Base-by-base conservation (phyloP, 2,888 invertebrate genomes). In the Coenonympha arcania region DNA sequence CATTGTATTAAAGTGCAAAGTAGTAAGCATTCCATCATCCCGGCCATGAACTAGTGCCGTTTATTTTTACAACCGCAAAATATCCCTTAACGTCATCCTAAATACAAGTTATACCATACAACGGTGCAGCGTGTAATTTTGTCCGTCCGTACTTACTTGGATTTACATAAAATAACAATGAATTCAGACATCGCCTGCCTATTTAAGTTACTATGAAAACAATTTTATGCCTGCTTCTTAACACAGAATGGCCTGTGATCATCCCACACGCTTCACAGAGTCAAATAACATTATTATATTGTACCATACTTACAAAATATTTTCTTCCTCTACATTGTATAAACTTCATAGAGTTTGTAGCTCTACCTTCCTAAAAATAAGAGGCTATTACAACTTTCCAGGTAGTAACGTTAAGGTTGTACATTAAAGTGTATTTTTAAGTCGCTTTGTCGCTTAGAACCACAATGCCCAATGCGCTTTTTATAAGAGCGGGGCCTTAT, bases 221-320 rank as follows among this genome's bases (percentile, higher is more conserved):
- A 61, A 63, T 68, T 77, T 69, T 71, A 77, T 72, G 73, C 70
- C 67, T 70, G 67, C 77, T 82, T 70, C 74, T 77, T 71, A 64
- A 68, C 68, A 74, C 68, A 76, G 73, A 79, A 79, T 79, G 69
- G 77, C 63, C 72, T 70, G 73, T 79, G 82, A 83, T 79, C 79
- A 69, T 69, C 81, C 81, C 79, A 83, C 79, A 79, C 80, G 68
- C 63, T 66, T 57, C 57, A 66, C 53, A 72, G 72, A 71, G 67
- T 72, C 77, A 70, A 82, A 83, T 82, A 83, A 79, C 81, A 80
- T 81, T 81, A 79, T 81, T 79, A 81, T 62, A 72, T 69, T 67
- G 71, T 72, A 75, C 67, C 63, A 61, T 61, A 63, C 63, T 57
- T 62, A 64, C 59, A 62, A 62, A 61, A 47, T 50, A 46, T 56